Base-by-base conservation (phyloP, 2,888 invertebrate genomes). In the Drosophila stalkeri region DNA sequence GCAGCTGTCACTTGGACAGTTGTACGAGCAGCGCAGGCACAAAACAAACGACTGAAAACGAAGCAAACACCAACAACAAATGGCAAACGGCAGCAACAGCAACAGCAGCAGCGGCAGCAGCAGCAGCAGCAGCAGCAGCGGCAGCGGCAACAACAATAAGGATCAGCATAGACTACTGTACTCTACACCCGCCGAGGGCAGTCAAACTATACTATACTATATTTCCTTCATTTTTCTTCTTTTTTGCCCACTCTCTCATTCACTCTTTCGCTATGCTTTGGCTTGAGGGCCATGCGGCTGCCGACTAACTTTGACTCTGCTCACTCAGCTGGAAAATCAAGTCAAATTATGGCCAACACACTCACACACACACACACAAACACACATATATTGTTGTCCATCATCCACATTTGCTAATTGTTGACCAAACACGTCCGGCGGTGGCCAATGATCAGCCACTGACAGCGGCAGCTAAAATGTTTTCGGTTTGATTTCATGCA, bases 1-100 rank as follows among this genome's bases (percentile, higher is more conserved):
- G 90, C 90, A 89, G 89, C 89, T 87, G 87, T 87, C 87, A 90
- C 89, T 87, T 87, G 90, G 89, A 89, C 90, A 89, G 85, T 89
- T 90, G 90, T 80, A 77, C 86, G 86, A 89, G 77, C 35, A 68
- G 76, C 89, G 49, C 82, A 70, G 68, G 60, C 67, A 81, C 72
- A 77, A 81, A 81, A 81, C 78, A 71, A 77, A 61, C 73, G 63
- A 81, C 64, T 73, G 77, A 85, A 85, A 84, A 75, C 82, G 89
- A 77, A 86, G 83, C 83, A 88, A 85, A 33, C 86, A 85, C 85
- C 71, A 86, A 70, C 87, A 84, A 84, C 87, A 86, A 86, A 83
- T 84, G 75, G 56, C 56, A 39, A 74, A 35, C 11, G 12, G 35
- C 4, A 12, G 35, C 65, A 81, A 41, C 78, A 78, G 39, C 79